These are phyloP conservation scores for Caradrina kadenii DNA, from an alignment of 2,888 invertebrate genomes.

Conservation along the genomic window DNA sequence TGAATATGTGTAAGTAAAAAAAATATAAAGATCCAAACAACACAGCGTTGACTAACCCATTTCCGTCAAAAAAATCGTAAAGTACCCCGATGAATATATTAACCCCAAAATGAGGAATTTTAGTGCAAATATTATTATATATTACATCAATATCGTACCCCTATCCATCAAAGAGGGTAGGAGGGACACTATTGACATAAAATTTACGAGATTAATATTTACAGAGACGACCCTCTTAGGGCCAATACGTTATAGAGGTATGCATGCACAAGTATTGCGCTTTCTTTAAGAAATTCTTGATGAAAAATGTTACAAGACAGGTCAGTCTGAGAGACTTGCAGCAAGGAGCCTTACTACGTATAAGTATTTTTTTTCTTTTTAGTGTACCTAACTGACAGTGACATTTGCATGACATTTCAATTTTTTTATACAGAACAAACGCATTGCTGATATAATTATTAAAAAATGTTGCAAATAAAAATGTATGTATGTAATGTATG, in stretches of 20 bases:
- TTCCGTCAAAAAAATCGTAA: slow-evolving; percentile 28
- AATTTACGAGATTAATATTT: slow-evolving; percentile 90
- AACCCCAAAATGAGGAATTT: slow-evolving; percentile 72
- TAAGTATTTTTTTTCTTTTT: not conserved
- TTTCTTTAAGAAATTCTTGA: slow-evolving; percentile 11
- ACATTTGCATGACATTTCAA: too few relatives aligned
- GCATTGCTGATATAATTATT: too few relatives aligned
- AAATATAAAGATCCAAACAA: not conserved
- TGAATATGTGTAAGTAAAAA: too few relatives aligned
- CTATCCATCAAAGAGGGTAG: slow-evolving; percentile 83
- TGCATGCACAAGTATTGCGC: not conserved
- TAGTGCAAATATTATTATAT: slow-evolving; percentile 77
- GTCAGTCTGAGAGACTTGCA: not conserved
- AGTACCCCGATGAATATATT: slow-evolving; percentile 67
- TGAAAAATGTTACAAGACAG: not conserved
- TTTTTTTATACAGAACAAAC: too few relatives aligned
- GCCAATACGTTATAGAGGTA: slow-evolving; percentile 23
- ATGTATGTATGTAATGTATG: too few relatives aligned
- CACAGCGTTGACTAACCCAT: not conserved
- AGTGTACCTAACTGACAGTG: too few relatives aligned
- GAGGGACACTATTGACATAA: slow-evolving; percentile 81
- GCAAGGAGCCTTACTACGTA: not conserved
- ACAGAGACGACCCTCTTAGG: slow-evolving; percentile 70
- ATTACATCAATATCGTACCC: slow-evolving; percentile 83
- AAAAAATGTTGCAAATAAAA: too few relatives aligned